Conservation (phyloP, 2,797 vertebrate species). For the Ispidina picta region DNA sequence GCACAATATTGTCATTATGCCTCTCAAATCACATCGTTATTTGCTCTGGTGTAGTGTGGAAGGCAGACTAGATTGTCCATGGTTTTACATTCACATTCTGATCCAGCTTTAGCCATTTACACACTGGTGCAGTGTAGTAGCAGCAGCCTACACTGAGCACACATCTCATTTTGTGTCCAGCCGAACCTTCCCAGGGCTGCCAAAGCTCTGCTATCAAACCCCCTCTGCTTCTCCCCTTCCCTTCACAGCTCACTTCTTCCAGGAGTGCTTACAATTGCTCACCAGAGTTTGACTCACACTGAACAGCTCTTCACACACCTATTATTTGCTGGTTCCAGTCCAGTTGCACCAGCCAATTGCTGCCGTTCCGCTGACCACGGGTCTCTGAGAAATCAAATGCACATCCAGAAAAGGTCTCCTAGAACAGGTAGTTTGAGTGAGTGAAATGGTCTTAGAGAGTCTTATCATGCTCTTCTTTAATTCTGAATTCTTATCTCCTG, state of each 20-base stretch:
- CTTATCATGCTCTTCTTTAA: constrained; percentile 73
- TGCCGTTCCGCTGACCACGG: constrained; percentile 52
- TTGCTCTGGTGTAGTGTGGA: constrained; percentile 45
- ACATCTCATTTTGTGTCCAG: not conserved
- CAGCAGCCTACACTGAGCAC: not conserved
- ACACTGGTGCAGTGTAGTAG: not conserved
- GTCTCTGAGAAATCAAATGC: constrained; percentile 45
- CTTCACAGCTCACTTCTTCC: not conserved
- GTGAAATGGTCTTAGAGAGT: constrained; percentile 62
- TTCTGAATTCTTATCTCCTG: constrained; percentile 77
- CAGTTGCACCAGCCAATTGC: constrained; percentile 6
- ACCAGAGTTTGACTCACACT: constrained; percentile 12
- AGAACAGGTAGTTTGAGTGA: constrained; percentile 65
- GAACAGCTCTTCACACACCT: not conserved
- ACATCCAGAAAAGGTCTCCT: constrained; percentile 49
- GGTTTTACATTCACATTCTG: not conserved
- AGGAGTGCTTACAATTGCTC: not conserved
- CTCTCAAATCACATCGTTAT: constrained; percentile 65
- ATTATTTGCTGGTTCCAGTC: constrained; percentile 41
- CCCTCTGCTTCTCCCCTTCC: not conserved
- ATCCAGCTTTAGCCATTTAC: constrained; percentile 37
- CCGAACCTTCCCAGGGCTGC: not conserved
- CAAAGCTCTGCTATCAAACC: not conserved
- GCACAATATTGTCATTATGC: constrained; percentile 69
- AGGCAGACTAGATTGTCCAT: not conserved